Conservation (phyloP, 2,888 invertebrate species). For the Eumerus sabulonum region DNA sequence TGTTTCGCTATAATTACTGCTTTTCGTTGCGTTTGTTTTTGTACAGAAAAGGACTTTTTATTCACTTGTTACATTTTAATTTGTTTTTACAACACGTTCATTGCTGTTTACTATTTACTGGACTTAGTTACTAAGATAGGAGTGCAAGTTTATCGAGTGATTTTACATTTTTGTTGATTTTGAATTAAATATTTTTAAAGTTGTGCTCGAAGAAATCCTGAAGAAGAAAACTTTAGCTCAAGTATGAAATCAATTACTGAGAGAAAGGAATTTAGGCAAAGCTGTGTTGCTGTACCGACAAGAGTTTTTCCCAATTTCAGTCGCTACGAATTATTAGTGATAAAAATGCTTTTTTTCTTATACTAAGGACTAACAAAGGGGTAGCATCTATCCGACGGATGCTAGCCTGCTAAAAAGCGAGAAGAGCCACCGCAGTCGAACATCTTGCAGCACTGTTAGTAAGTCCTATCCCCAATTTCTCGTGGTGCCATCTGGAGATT, state of each 20-base stretch:
- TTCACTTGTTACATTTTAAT: conserved; percentile 6
- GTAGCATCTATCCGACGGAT: too few relatives aligned
- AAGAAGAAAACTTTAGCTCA: not conserved
- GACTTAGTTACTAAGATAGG: not conserved
- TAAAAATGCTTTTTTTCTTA: too few relatives aligned
- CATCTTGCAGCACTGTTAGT: too few relatives aligned
- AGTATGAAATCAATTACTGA: not conserved
- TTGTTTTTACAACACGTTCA: conserved; percentile 2
- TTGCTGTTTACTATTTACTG: conserved; percentile 1
- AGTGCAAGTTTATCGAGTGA: conserved; percentile 31
- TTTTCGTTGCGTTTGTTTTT: conserved; percentile 36
- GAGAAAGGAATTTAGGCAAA: conserved; percentile 14
- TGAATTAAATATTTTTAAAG: not conserved
- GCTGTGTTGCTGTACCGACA: conserved; percentile 36
- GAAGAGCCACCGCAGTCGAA: too few relatives aligned
- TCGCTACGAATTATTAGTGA: too few relatives aligned
- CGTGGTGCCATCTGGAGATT: too few relatives aligned
- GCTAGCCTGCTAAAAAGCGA: too few relatives aligned
- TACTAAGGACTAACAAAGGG: too few relatives aligned
- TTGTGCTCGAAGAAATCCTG: conserved; percentile 29
- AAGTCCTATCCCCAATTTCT: too few relatives aligned
- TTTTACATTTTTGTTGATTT: conserved; percentile 2
- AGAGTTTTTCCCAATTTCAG: too few relatives aligned
- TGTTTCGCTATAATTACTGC: conserved; percentile 26
- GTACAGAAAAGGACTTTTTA: conserved; percentile 67